These are phyloP conservation scores for Drosophila putrida DNA, from an alignment of 2,888 invertebrate genomes.

Conservation along the genomic window DNA sequence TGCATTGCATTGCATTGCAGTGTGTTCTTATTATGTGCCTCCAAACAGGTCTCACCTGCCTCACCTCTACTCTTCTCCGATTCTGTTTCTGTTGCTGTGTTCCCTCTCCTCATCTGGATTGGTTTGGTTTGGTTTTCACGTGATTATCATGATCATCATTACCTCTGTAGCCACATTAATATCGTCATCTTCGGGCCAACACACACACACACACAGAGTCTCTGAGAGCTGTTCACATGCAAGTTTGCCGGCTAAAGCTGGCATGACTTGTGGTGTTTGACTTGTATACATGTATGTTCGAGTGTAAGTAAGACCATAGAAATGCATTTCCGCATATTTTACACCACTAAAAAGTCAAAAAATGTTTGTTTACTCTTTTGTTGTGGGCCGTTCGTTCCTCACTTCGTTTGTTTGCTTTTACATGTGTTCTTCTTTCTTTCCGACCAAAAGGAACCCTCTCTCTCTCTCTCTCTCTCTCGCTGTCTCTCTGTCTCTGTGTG, in stretches of 20 bases:
- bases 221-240: slow-evolving; percentile 62
- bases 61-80: slow-evolving; percentile 4
- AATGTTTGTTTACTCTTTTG: slow-evolving; percentile 77
- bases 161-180: slow-evolving; percentile 78
- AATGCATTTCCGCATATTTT: slow-evolving; percentile 83
- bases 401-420: slow-evolving; percentile 28
- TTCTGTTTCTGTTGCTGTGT: too few species aligned
- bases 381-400: slow-evolving; percentile 55
- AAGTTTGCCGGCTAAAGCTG: slow-evolving; percentile 68
- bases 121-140: slow-evolving; percentile 77
- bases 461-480: not conserved
- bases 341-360: slow-evolving; percentile 78
- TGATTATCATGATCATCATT: slow-evolving; percentile 80
- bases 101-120: slow-evolving; percentile 23
- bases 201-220: slow-evolving; percentile 48
- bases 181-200: slow-evolving; percentile 77
- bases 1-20: slow-evolving; percentile 68
- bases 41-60: slow-evolving; percentile 63
- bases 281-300: slow-evolving; percentile 42
- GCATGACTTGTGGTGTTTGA: slow-evolving; percentile 72
- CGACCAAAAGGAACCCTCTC: not conserved
- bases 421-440: slow-evolving; percentile 21
- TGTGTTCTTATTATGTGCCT: slow-evolving; percentile 76
- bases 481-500: not conserved
- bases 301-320: slow-evolving; percentile 75